Base-by-base conservation (phyloP, 2,888 invertebrate species). In the Cenopis cana region DNA sequence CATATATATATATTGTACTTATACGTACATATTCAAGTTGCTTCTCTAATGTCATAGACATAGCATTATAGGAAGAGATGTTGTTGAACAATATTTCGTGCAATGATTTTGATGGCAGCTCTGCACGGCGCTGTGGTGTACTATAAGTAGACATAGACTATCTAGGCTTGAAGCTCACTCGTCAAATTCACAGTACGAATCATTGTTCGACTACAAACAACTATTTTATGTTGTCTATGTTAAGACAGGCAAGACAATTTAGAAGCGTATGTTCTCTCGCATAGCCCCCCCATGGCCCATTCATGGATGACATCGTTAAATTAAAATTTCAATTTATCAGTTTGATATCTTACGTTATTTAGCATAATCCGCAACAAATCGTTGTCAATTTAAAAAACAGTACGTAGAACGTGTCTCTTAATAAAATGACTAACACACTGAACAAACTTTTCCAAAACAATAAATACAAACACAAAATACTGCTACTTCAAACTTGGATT, bases 381-480 rank as follows among this genome's bases (percentile, higher is more conserved):
- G n/a, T 41, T 33, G 9, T 14, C 5, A 24, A n/a, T n/a, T n/a
- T n/a, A n/a, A n/a, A n/a, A n/a, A 57, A 52, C 29, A 61, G 17
- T 33, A 49, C 2, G 29, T 36, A 36, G 11, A 50, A 11, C 17
- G 33, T 29, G 11, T 17, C 3, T 4, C 33, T 11, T 17, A 36
- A 33, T 29, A 56, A 36, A 17, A 36, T 17, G 11, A 11, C 11
- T 56, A 56, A 64, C 64, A 54, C 64, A 38, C 55, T 14, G 33
- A 38, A 36, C 46, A 49, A 46, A 17, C 24, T 29, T 64, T 20
- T 24, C 11, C n/a, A 64, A 64, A 52, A 69, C 29, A 46, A 69
- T 64, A 65, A 57, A 69, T 64, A 69, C 49, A 57, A 50, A 69
- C 52, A 57, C 14, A 46, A 69, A 69, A 64, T 29, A 52, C 69